Base-by-base conservation (phyloP, 2,797 vertebrate genomes). In the Lutjanus argentimaculatus region DNA sequence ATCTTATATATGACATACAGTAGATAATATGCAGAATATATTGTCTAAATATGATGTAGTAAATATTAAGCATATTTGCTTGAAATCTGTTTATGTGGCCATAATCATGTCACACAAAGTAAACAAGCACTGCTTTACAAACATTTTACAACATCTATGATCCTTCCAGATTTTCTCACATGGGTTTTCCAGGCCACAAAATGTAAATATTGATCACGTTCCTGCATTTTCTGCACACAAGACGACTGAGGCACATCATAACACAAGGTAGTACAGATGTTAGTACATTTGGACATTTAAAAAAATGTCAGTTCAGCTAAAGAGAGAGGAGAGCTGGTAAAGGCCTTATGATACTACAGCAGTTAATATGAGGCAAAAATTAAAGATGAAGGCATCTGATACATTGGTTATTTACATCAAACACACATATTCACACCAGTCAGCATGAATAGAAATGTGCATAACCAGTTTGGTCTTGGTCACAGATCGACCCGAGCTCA, bases 221-320 rank as follows among this genome's bases (percentile, higher is more conserved):
- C 46, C 56, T 22, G 46, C 61, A 65, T 79, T 72, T 80, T 15
- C 67, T 48, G 85, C 19, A 25, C 46, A 72, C 43, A 69, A 61
- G 57, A 85, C 17, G 46, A 84, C n/a, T 36, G 85, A 91, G 89
- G 89, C 86, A 90, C 89, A 80, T 86, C n/a, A 73, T 85, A 56
- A 85, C 52, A 76, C 45, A 63, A 67, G 5, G 22, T 56, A 74
- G 22, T 21, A 84, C 46, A 36, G 66, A 4, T 53, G 75, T 85
- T 85, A 83, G 70, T 63, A 65, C 66, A 67, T 42, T 66, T 76
- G 21, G 49, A 87, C 63, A 51, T 65, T 52, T 80, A 65, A 51
- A 58, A 52, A 36, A 67, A 83, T 75, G 69, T 84, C 63, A 68
- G 53, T 64, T 84, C 56, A 79, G 70, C 62, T 67, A 16, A 72